Percentiles rank a stretch among this genome's conserved stretches.
These are phyloP conservation scores for Vulpes lagopus DNA, from an alignment of 2,113 vertebrate genomes.

Conservation along the genomic window DNA sequence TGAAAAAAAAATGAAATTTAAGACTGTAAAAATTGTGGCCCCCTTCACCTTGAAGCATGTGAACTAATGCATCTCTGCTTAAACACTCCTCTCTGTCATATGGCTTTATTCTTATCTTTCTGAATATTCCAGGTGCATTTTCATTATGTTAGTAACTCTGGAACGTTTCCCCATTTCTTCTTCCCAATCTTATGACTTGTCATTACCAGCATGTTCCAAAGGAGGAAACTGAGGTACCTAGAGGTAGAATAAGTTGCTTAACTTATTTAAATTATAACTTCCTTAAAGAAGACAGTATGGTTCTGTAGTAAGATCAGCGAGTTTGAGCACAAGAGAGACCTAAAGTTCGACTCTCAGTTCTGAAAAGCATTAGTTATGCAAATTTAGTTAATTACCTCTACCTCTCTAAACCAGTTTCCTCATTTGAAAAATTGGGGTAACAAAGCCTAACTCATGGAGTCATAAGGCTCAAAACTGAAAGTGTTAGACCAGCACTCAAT, in stretches of 20 bases:
- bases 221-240: background rate
- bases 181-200: background rate
- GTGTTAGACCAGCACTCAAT: background rate
- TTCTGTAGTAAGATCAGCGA: background rate
- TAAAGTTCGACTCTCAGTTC: background rate
- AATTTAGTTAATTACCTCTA: background rate
- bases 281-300: background rate
- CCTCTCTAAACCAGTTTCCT: background rate
- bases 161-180: background rate
- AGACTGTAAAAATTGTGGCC: background rate
- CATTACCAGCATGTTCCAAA: background rate
- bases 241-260: background rate
- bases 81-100: background rate
- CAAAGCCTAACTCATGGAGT: background rate
- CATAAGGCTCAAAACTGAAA: background rate
- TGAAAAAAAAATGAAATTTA: background rate
- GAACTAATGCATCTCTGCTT: background rate
- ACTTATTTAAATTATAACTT: slow-evolving; percentile 25
- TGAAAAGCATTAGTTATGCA: background rate
- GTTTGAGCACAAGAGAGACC: background rate
- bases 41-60: background rate
- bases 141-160: background rate
- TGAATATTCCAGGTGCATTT: background rate
- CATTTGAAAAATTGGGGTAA: background rate
- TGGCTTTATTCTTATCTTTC: background rate